Conservation (phyloP, 2,113 vertebrate species). For the Fulica atra region DNA sequence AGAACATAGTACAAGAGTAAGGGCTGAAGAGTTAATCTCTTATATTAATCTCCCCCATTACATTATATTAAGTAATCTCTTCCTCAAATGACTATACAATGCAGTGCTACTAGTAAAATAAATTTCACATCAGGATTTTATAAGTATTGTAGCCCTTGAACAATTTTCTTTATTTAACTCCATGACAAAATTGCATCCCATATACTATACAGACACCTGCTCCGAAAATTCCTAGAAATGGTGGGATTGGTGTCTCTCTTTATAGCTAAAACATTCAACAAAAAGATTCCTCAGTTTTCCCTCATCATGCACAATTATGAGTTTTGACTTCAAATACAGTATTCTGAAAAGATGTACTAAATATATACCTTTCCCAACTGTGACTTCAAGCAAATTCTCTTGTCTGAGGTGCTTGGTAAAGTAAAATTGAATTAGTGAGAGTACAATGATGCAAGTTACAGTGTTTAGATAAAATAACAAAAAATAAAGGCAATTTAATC, state of each 20-base stretch:
- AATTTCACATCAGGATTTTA: neutral
- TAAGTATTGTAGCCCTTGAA: neutral
- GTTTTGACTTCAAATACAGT: slow-evolving; percentile 24
- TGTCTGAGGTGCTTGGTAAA: slow-evolving; percentile 49
- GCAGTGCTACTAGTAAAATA: neutral
- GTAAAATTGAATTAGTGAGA: slow-evolving; percentile 47
- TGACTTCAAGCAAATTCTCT: slow-evolving; percentile 7
- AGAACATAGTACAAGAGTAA: neutral
- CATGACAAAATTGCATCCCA: neutral
- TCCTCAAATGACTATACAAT: neutral
- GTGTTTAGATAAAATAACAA: slow-evolving; percentile 52
- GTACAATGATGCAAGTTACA: slow-evolving; percentile 42
- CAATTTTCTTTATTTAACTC: neutral
- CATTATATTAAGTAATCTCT: slow-evolving; percentile 1
- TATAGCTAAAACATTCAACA: neutral
- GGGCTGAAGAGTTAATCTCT: slow-evolving; percentile 15
- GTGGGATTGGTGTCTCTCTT: neutral
- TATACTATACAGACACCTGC: neutral
- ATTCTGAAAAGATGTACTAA: slow-evolving; percentile 1
- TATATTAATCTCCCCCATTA: neutral
- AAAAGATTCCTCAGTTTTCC: slow-evolving; percentile 1
- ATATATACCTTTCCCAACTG: neutral
- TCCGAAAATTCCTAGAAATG: neutral
- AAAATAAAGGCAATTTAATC: slow-evolving; percentile 74
- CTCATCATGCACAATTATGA: slow-evolving; percentile 3